Percentiles rank a stretch among this genome's conserved stretches.
Conservation (phyloP, 2,888 invertebrate species). For the Ganaspis brasiliensis region DNA sequence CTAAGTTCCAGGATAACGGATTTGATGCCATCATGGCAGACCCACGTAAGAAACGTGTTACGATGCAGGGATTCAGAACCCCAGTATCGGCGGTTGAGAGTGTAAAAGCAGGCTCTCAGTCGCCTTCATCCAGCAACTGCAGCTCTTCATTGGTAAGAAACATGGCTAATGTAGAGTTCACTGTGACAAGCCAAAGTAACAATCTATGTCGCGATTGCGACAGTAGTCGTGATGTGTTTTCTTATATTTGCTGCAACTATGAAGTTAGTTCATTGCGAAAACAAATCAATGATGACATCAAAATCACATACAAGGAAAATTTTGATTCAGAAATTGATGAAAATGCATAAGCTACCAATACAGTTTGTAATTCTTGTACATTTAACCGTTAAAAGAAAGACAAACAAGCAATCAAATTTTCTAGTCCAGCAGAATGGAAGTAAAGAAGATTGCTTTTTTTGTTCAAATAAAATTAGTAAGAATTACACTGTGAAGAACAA, state of each 20-base stretch:
- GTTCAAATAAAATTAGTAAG: background rate
- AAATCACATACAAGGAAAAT: too few relatives aligned
- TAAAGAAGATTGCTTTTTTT: background rate
- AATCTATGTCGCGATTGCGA: background rate
- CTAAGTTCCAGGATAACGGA: too few relatives aligned
- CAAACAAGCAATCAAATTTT: slow-evolving; percentile 16
- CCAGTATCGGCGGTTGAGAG: slow-evolving; percentile 12
- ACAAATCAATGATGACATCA: too few relatives aligned
- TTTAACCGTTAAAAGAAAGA: slow-evolving; percentile 39
- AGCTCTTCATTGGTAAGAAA: slow-evolving; percentile 49
- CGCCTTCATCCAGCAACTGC: slow-evolving; percentile 56
- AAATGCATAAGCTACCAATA: background rate
- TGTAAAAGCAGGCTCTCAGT: slow-evolving; percentile 45
- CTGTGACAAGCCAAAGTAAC: background rate
- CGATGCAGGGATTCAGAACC: background rate
- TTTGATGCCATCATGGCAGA: too few relatives aligned
- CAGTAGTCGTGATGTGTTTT: slow-evolving; percentile 26
- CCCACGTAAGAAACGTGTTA: too few relatives aligned
- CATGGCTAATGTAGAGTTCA: background rate
- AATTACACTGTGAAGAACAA: background rate
- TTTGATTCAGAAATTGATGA: too few relatives aligned
- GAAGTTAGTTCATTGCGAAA: too few relatives aligned
- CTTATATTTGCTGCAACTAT: slow-evolving; percentile 36
- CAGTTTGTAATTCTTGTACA: slow-evolving; percentile 35
- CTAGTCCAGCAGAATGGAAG: slow-evolving; percentile 8